Evolutionary conservation across 2,113 vertebrate species (phyloP).

Genomic region (Motacilla alba): DNA sequence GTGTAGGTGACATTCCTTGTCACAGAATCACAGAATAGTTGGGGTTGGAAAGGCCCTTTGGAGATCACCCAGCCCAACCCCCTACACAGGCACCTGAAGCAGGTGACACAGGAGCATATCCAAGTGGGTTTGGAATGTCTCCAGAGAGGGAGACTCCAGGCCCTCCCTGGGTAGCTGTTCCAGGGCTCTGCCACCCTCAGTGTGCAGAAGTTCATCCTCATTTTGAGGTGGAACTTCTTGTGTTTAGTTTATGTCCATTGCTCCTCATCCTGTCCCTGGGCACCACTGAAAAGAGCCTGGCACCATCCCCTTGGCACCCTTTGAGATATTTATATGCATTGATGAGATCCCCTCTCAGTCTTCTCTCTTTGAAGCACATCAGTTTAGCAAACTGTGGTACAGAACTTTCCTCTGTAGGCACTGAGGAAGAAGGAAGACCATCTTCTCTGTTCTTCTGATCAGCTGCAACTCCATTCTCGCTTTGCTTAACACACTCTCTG

Average conservation of each 20-base stretch:
- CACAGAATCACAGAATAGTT: background rate
- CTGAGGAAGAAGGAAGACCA: background rate
- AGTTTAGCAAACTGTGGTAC: background rate
- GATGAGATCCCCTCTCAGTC: background rate
- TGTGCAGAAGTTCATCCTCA: background rate
- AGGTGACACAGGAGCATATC: fast-evolving
- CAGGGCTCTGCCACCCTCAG: background rate
- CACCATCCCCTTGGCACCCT: background rate
- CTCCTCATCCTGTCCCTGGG: background rate
- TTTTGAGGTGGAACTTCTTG: background rate
- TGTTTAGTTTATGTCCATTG: background rate
- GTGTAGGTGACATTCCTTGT: background rate
- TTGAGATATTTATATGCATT: background rate
- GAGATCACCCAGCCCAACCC: background rate
- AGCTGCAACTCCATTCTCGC: background rate
- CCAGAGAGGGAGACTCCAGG: background rate
- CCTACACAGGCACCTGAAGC: background rate
- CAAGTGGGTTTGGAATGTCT: background rate
- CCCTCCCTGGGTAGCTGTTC: background rate
- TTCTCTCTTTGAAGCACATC: background rate
- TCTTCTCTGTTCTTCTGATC: background rate
- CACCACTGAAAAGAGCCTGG: background rate
- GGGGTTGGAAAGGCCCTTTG: background rate
- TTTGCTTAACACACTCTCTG: background rate
- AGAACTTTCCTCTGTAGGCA: background rate